These are phyloP conservation scores for Coccyzus lansbergi DNA, from an alignment of 2,797 vertebrate genomes.

Conservation along the genomic window DNA sequence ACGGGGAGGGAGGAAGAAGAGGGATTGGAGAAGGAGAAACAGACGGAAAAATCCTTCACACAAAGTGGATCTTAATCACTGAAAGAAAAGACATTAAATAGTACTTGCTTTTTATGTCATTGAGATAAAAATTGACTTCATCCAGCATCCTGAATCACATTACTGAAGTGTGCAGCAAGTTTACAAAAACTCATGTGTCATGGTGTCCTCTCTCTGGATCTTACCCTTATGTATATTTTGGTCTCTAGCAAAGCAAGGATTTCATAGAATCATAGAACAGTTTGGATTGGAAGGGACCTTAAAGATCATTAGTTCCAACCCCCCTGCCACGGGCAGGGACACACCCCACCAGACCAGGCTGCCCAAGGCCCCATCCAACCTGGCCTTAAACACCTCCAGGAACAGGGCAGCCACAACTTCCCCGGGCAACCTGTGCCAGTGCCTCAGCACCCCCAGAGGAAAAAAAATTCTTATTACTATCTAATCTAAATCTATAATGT, in stretches of 20 bases:
- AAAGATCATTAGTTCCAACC: too few species aligned
- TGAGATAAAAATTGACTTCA: background rate
- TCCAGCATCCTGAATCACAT: background rate
- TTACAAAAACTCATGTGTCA: rapidly evolving
- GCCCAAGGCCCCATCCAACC: too few species aligned
- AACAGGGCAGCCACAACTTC: too few species aligned
- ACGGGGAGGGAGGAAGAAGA: background rate
- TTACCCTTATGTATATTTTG: background rate
- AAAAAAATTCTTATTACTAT: too few species aligned
- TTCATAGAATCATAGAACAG: too few species aligned
- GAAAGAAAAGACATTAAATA: background rate
- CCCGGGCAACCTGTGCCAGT: too few species aligned
- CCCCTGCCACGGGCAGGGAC: too few species aligned
- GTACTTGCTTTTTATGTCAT: background rate
- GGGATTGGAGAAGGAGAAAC: background rate
- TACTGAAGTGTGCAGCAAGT: rapidly evolving
- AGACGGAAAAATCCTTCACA: background rate
- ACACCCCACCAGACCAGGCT: too few species aligned
- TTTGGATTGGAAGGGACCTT: too few species aligned
- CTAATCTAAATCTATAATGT: too few species aligned
- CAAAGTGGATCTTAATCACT: background rate
- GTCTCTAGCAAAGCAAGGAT: background rate
- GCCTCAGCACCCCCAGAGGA: too few species aligned
- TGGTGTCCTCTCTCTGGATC: background rate
- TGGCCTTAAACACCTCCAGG: too few species aligned